Base-by-base conservation (phyloP, 2,888 invertebrate species). In the Acrobasis consociella region DNA sequence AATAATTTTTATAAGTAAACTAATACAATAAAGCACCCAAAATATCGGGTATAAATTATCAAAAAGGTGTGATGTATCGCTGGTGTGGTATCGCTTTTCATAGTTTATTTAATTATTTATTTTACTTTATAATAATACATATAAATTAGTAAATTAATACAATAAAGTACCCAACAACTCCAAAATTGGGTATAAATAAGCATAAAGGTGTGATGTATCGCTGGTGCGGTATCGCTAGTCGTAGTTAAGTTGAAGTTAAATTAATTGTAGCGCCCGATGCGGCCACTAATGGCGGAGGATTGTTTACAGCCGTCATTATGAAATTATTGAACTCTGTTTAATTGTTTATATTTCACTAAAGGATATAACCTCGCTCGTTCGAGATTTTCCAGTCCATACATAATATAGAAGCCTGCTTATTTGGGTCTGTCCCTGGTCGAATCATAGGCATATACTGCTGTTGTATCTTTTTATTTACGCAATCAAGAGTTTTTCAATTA, bases 301-400 rank as follows among this genome's bases (percentile, higher is more conserved):
- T 56, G 56, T 56, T 56, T 56, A 56, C 39, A 10, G 56, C 56
- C 17, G 46, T 56, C 42, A 56, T 56, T 56, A 56, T 56, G 56
- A 42, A 42, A 56, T 56, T 56, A 56, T 56, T 56, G 56, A 42
- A 56, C 42, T 2, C 22, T 22, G 22, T 22, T 22, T 22, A n/a
- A 15, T 8, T 11, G 17, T 42, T 56, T 13, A 31, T n/a, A 3
- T 22, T 22, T 22, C 22, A 22, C 22, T 22, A 22, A 3, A 2
- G 22, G 22, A 22, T 22, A 22, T 22, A 22, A 22, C 22, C 22
- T 22, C 22, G 22, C 22, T 22, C 22, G 3, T 22, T 22, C 22
- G 22, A 3, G 22, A 22, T n/a, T n/a, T n/a, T n/a, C n/a, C n/a
- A n/a, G n/a, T n/a, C n/a, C n/a, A n/a, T n/a, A n/a, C n/a, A n/a